Conservation (phyloP, 92 coral and sea anemone genomes). For the Porites divaricata region DNA sequence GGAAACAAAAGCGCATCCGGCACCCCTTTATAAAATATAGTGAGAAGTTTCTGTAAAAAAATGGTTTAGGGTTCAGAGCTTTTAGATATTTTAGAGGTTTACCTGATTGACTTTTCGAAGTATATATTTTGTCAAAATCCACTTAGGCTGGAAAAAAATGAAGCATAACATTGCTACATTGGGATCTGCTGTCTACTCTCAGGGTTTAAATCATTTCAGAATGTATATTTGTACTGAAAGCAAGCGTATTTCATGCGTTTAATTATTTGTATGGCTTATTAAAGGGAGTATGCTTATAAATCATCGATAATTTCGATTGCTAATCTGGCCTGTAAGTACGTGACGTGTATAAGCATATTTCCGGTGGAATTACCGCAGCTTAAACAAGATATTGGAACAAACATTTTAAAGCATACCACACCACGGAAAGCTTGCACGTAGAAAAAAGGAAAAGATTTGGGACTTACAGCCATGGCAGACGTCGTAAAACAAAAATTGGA, state of each 20-base stretch:
- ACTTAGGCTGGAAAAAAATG: not conserved
- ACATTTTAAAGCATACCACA: not conserved
- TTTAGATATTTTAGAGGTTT: too few species aligned
- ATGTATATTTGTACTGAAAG: too few species aligned
- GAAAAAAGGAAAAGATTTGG: too few species aligned
- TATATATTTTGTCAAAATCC: not conserved
- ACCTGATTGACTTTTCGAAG: not conserved
- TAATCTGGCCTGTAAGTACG: conserved; percentile 23
- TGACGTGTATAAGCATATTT: conserved; percentile 14
- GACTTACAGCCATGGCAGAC: not conserved
- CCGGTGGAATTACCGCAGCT: conserved; percentile 20
- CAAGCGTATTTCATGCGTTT: too few species aligned
- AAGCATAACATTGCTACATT: not conserved
- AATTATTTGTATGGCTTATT: too few species aligned
- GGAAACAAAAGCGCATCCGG: not conserved
- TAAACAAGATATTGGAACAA: not conserved
- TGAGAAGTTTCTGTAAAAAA: too few species aligned
- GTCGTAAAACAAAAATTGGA: not conserved
- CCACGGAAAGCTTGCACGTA: not conserved
- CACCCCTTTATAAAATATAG: too few species aligned
- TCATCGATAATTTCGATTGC: conserved; percentile 13
- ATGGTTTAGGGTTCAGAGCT: too few species aligned
- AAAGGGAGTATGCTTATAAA: not conserved
- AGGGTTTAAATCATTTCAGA: too few species aligned
- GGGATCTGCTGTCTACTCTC: too few species aligned